phyloP scores from a whole-genome alignment of 2,888 invertebrate species.

The Melanophora roralis region DNA sequence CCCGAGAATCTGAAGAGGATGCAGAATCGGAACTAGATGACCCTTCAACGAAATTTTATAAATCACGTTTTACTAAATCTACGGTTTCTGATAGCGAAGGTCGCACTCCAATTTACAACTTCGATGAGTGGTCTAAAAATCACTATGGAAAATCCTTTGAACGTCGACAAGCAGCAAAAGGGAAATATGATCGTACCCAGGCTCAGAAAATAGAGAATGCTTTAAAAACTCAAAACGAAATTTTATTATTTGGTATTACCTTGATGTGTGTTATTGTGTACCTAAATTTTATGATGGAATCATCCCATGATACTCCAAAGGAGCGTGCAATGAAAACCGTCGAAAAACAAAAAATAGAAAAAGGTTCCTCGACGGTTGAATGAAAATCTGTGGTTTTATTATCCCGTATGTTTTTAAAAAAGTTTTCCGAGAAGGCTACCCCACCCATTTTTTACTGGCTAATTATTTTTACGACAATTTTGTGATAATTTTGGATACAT shows the following conservation, averaged over 20 bases:
- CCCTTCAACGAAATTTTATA: slow-evolving; percentile 82
- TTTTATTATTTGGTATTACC: slow-evolving; percentile 67
- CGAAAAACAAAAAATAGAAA: slow-evolving; percentile 30
- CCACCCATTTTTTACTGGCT: no score
- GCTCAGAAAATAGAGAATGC: slow-evolving; percentile 52
- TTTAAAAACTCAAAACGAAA: slow-evolving; percentile 67
- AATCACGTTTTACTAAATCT: slow-evolving; percentile 79
- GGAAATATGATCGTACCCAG: slow-evolving; percentile 65
- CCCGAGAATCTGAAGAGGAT: slow-evolving; percentile 68
- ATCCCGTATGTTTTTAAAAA: no score
- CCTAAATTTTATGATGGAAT: slow-evolving; percentile 67
- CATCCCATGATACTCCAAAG: slow-evolving; percentile 71
- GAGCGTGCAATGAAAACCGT: slow-evolving; percentile 19
- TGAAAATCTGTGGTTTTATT: no score
- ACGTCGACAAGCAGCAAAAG: slow-evolving; percentile 71
- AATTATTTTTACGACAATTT: no score
- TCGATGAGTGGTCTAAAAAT: slow-evolving; percentile 84
- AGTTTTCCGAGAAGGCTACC: no score
- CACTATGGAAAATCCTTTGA: slow-evolving; percentile 79
- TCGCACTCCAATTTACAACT: slow-evolving; percentile 84
- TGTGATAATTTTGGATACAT: no score
- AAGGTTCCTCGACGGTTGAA: background rate
- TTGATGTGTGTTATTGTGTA: slow-evolving; percentile 66
- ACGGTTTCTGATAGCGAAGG: slow-evolving; percentile 80
- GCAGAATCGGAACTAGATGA: slow-evolving; percentile 78